A percentile compares a stretch with the other conserved stretches of the same genome.
Evolutionary conservation across 2,113 vertebrate species (phyloP).

Genomic region (Azemiops feae): DNA sequence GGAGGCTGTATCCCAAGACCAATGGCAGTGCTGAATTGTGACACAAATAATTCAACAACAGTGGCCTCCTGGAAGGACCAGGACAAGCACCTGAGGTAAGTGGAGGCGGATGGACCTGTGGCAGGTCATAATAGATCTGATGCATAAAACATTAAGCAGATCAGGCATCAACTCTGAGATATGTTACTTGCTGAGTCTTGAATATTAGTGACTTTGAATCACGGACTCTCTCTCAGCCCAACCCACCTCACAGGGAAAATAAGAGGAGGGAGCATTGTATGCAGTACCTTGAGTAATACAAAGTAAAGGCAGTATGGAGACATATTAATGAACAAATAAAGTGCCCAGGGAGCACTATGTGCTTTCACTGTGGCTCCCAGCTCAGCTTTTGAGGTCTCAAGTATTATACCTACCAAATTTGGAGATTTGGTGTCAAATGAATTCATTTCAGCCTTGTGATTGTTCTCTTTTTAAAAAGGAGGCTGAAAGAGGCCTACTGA

Average conservation of each 20-base stretch:
- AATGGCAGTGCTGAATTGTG: background rate
- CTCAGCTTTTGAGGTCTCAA: background rate
- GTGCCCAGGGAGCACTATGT: background rate
- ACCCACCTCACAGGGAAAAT: background rate
- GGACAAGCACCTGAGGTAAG: background rate
- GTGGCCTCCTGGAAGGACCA: background rate
- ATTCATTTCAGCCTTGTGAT: background rate
- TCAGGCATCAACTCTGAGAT: background rate
- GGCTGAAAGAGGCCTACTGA: background rate
- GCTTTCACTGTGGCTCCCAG: background rate
- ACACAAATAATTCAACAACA: background rate
- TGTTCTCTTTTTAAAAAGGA: background rate
- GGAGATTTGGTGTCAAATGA: background rate
- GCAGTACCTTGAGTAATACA: background rate
- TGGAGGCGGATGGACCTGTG: background rate
- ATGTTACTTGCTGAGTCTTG: background rate
- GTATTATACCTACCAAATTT: background rate
- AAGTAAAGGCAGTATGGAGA: background rate
- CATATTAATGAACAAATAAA: background rate
- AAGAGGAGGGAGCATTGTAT: background rate
- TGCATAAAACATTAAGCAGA: background rate
- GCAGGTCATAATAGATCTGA: background rate
- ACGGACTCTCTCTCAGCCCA: background rate
- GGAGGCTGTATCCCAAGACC: background rate
- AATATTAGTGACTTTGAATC: background rate